phyloP scores from a whole-genome alignment of 2,113 vertebrate species.

The Cyrtonyx montezumae region DNA sequence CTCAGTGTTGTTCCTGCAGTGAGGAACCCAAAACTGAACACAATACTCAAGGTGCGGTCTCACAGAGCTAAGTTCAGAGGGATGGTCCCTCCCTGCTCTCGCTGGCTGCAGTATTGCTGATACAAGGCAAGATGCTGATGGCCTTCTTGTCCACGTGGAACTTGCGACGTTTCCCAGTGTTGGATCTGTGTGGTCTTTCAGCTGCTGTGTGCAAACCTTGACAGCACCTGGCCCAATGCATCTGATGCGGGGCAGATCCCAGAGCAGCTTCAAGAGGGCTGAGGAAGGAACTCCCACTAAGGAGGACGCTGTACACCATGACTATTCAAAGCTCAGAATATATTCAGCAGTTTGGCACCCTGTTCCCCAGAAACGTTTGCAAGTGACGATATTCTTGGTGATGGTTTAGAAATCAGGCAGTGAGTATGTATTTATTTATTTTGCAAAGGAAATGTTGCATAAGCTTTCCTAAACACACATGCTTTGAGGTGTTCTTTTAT shows the following conservation, averaged over 20 bases:
- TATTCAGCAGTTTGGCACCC: conserved; percentile 35
- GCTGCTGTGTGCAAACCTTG: not conserved
- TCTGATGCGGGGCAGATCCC: not conserved
- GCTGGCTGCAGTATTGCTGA: no score
- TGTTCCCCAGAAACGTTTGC: conserved; percentile 21
- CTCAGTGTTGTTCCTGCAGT: no score
- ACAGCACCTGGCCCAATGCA: not conserved
- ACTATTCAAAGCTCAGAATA: not conserved
- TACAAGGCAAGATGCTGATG: no score
- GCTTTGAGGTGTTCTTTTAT: conserved; percentile 61
- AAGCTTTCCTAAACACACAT: not conserved
- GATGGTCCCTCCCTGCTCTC: no score
- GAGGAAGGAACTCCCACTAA: no score
- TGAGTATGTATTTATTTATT: conserved; percentile 55
- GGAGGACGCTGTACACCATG: not conserved
- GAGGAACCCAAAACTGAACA: no score
- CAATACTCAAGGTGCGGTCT: no score
- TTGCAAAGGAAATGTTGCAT: conserved; percentile 59
- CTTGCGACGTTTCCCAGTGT: not conserved
- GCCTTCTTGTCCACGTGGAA: not conserved
- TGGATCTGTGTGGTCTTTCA: not conserved
- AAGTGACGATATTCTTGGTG: conserved; percentile 30
- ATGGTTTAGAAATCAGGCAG: conserved; percentile 55
- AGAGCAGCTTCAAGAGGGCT: not conserved
- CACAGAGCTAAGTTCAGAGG: no score